Conservation (phyloP, 2,797 vertebrate genomes). For the Vespertilio murinus region DNA sequence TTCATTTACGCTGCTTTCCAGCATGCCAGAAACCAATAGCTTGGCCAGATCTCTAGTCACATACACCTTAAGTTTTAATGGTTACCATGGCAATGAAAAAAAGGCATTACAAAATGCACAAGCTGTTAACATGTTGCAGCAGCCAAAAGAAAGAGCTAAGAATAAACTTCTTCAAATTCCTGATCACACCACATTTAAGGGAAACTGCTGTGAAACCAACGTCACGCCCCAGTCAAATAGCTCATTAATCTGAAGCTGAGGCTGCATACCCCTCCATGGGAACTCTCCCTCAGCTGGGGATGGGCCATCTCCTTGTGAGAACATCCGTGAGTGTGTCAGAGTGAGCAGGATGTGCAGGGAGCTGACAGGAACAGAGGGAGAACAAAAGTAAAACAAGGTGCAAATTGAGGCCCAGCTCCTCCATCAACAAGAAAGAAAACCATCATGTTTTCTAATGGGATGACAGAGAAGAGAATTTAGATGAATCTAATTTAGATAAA, state of each 20-base stretch:
- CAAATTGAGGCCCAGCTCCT: slow-evolving; percentile 48
- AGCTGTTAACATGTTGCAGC: slow-evolving; percentile 85
- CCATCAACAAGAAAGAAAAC: slow-evolving; percentile 62
- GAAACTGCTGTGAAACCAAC: slow-evolving; percentile 74
- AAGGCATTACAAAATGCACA: slow-evolving; percentile 86
- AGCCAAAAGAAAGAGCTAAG: slow-evolving; percentile 83
- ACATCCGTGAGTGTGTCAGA: not conserved
- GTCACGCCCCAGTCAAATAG: slow-evolving; percentile 57
- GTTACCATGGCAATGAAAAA: slow-evolving; percentile 85
- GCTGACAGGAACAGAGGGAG: not conserved
- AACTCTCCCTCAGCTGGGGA: not conserved
- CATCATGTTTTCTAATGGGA: slow-evolving; percentile 61
- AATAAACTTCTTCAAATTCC: slow-evolving; percentile 86
- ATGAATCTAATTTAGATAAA: slow-evolving; percentile 71
- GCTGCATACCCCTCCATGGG: not conserved
- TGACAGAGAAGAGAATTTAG: slow-evolving; percentile 64
- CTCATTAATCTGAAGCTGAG: slow-evolving; percentile 63
- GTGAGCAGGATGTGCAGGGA: not conserved
- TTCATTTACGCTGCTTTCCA: slow-evolving; percentile 64
- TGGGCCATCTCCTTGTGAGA: not conserved
- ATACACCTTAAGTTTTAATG: slow-evolving; percentile 85
- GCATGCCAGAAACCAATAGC: slow-evolving; percentile 74
- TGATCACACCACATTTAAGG: slow-evolving; percentile 56
- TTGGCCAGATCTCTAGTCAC: slow-evolving; percentile 67
- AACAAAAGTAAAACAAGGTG: not conserved